Conservation (phyloP, 2,888 invertebrate genomes). For the Hirtodrosophila duncani region DNA sequence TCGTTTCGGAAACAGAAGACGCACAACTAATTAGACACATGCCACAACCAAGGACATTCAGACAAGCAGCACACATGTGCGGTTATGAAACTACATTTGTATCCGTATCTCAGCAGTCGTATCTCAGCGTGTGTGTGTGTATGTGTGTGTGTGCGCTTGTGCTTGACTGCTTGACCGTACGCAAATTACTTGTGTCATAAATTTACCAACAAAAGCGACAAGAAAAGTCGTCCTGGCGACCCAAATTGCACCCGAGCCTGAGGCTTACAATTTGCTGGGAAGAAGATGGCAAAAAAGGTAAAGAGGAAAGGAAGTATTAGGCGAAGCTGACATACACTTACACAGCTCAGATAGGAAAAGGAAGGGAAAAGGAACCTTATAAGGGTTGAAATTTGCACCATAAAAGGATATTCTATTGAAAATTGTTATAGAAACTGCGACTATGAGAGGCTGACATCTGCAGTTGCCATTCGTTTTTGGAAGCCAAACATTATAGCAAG, state of each 20-base stretch:
- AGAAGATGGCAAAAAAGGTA: constrained; percentile 35
- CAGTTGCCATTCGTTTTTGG: too few relatives aligned
- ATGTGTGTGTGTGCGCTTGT: constrained; percentile 23
- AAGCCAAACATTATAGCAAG: too few relatives aligned
- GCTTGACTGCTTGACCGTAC: constrained; percentile 57
- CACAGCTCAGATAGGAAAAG: too few relatives aligned
- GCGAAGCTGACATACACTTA: too few relatives aligned
- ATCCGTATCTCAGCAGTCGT: constrained; percentile 3
- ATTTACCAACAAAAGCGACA: constrained; percentile 45
- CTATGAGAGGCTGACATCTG: too few relatives aligned
- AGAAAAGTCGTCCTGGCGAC: constrained; percentile 52
- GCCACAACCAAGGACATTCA: constrained; percentile 36
- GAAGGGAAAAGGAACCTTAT: too few relatives aligned
- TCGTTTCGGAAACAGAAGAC: constrained; percentile 51
- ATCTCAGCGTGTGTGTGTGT: constrained; percentile 3
- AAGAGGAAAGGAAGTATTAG: too few relatives aligned
- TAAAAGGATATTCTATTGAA: too few relatives aligned
- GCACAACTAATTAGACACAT: constrained; percentile 73
- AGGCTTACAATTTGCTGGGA: constrained; percentile 50
- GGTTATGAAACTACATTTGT: constrained; percentile 42
- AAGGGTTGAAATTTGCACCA: too few relatives aligned
- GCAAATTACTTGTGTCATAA: constrained; percentile 71
- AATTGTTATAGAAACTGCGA: too few relatives aligned
- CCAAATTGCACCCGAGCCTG: constrained; percentile 57
- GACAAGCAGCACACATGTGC: constrained; percentile 47